Evolutionary conservation across 2,113 vertebrate species (phyloP).

Genomic region (Orycteropus afer): DNA sequence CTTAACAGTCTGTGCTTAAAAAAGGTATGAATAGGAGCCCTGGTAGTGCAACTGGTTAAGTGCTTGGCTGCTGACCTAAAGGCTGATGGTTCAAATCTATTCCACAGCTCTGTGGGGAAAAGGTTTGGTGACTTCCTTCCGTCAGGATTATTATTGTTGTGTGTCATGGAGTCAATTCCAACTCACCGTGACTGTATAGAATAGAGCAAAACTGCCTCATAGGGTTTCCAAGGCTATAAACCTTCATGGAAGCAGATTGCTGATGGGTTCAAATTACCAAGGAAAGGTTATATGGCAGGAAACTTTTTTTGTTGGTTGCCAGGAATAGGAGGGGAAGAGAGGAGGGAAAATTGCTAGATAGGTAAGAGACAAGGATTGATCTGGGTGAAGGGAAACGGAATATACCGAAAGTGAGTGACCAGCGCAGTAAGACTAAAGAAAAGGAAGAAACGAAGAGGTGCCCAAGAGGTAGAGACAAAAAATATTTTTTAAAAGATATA

Average conservation of each 20-base stretch:
- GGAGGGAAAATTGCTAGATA: too few relatives aligned
- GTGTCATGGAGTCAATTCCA: neutral
- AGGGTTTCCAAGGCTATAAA: neutral
- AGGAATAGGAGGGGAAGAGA: too few relatives aligned
- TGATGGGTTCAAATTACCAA: neutral
- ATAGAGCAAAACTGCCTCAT: too few relatives aligned
- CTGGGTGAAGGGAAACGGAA: too few relatives aligned
- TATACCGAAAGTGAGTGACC: too few relatives aligned
- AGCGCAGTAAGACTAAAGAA: too few relatives aligned
- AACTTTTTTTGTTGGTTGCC: too few relatives aligned
- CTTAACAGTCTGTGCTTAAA: neutral
- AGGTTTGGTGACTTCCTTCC: neutral
- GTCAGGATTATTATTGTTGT: neutral
- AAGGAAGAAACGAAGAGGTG: too few relatives aligned
- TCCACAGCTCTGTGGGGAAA: neutral
- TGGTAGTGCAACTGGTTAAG: neutral
- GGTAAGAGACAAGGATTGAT: too few relatives aligned
- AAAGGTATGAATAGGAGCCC: fast-evolving
- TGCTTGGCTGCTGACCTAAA: neutral
- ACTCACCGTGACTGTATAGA: neutral
- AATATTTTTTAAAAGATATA: too few relatives aligned
- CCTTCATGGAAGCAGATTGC: neutral
- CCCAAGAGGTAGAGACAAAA: too few relatives aligned
- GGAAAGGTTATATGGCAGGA: too few relatives aligned
- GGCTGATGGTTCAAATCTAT: neutral